Evolutionary conservation across 2,888 invertebrate genomes (phyloP), one percentile per base, ranked within the genome.

Genomic region (Autographa pulchrina): DNA sequence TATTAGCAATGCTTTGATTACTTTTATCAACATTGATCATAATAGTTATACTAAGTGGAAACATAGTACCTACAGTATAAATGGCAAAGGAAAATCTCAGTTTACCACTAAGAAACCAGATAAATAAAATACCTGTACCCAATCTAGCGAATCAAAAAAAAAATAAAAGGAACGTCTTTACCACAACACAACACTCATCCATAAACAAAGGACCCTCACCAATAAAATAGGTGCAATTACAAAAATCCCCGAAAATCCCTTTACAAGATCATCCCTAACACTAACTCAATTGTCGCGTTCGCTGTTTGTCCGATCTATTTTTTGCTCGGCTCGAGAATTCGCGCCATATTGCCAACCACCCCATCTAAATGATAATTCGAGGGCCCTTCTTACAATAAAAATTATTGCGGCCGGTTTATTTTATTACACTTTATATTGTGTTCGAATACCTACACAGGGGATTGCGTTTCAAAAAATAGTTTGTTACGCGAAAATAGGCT

Each of bases 331-430:
- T 87, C 86, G 76, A 84, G 83, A 91, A 94, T 93, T 92, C 91
- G 88, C 92, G 93, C 94, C 94, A 93, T 94, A 95, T 94, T 95
- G 94, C 90, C 83, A 81, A 83, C 90, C 92, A 88, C 93, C 94
- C 95, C 93, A 95, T 95, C 94, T 95, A 95, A 95, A 95, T 95
- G 95, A 95, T 95, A 95, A 95, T 95, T 93, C 92, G 90, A 89
- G 92, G 91, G 90, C 90, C 92, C 93, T 92, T 88, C 92, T 94
- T 93, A 94, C 94, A 94, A 95, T 95, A 94, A 94, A 95, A 95
- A 95, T 94, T 95, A 95, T 95, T 94, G 94, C 90, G 93, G 90
- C 90, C 92, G 92, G 94, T 95, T 95, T 95, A 95, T 94, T 95
- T 95, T 95, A 95, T 95, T 95, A 94, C 94, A 92, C 87, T 93